Percentiles rank a stretch among this genome's conserved stretches.
These are phyloP conservation scores for Ichneumon xanthorius DNA, from an alignment of 2,888 invertebrate species.

Conservation along the genomic window DNA sequence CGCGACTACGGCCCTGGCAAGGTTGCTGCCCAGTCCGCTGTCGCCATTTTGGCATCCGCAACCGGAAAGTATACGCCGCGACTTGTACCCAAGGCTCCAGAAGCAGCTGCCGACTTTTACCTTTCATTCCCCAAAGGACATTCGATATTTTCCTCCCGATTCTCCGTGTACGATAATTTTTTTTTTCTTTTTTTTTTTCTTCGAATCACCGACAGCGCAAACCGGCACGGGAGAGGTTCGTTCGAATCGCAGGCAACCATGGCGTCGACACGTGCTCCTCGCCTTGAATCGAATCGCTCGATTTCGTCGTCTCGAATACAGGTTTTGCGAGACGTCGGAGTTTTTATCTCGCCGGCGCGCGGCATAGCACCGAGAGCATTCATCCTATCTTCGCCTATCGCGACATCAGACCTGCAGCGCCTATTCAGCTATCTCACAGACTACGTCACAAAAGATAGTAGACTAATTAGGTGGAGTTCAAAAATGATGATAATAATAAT, in stretches of 20 bases:
- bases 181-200: neutral
- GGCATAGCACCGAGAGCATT: conserved; percentile 61
- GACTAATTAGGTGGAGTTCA: neutral
- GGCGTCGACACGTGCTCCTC: conserved; percentile 63
- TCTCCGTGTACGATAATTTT: neutral
- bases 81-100: neutral
- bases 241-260: conserved; percentile 11
- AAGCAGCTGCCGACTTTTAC: conserved; percentile 56
- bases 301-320: neutral
- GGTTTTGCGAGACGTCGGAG: neutral
- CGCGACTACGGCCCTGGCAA: conserved; percentile 68
- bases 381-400: conserved; percentile 37
- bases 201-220: conserved; percentile 10
- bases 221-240: conserved; percentile 50
- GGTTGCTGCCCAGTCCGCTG: conserved; percentile 76
- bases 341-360: conserved; percentile 4
- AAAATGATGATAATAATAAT: conserved; percentile 52
- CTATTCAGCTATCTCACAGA: neutral
- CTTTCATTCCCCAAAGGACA: conserved; percentile 5
- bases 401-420: conserved; percentile 16
- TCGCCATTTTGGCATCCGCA: conserved; percentile 84
- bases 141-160: neutral
- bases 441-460: conserved; percentile 24
- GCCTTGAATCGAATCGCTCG: neutral
- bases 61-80: conserved; percentile 73